Conservation (phyloP, 1,140 invertebrate genomes). For the Tetragonula clypearis region DNA sequence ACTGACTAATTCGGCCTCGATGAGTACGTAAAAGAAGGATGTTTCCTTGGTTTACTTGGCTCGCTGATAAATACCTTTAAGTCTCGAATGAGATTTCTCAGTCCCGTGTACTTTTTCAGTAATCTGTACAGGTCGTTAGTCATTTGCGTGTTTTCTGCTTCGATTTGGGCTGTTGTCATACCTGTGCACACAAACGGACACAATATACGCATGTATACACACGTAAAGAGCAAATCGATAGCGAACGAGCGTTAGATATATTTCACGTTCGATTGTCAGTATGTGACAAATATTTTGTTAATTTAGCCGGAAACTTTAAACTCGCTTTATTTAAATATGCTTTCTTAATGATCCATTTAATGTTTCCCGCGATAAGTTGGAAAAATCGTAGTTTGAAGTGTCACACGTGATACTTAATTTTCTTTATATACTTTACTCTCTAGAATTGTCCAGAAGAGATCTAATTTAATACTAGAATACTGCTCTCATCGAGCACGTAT, state of each 20-base stretch:
- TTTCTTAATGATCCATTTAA: not conserved
- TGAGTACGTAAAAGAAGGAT: not conserved
- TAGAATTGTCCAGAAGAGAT: not conserved
- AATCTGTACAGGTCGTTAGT: constrained; percentile 95
- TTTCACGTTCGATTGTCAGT: not conserved
- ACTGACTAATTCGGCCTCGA: not conserved
- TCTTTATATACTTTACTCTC: not conserved
- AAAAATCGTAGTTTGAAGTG: too few relatives aligned
- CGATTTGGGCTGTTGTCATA: constrained; percentile 95
- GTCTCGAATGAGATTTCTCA: constrained; percentile 93
- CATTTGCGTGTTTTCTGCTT: constrained; percentile 96
- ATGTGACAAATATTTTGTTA: not conserved
- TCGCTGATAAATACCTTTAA: constrained; percentile 86
- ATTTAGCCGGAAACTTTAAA: not conserved
- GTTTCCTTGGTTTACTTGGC: not conserved
- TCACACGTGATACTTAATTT: not conserved
- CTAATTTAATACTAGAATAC: not conserved
- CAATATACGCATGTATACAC: not conserved
- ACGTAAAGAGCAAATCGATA: constrained; percentile 31
- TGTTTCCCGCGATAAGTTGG: not conserved
- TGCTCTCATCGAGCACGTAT: constrained; percentile 13
- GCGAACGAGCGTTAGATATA: too few relatives aligned
- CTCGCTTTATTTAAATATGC: not conserved
- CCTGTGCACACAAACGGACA: constrained; percentile 83
- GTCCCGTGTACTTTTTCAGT: constrained; percentile 94